Evolutionary conservation across 2,797 vertebrate species (phyloP).

Genomic region (Threskiornis aethiopicus): DNA sequence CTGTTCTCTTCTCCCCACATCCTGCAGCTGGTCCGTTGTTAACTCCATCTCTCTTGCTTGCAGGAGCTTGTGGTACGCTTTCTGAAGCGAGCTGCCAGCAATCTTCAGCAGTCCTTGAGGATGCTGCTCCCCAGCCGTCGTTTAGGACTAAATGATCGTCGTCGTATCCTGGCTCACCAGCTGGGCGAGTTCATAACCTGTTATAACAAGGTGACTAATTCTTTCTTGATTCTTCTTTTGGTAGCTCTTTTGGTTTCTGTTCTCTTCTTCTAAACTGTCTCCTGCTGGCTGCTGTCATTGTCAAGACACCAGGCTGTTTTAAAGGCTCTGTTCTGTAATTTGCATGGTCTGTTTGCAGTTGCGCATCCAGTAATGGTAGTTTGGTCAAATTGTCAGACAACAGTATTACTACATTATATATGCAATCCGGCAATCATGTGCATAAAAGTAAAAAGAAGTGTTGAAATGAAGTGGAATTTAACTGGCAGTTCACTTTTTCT

Average conservation of each 20-base stretch:
- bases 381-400: not conserved
- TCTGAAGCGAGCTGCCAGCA: slow-evolving; percentile 88
- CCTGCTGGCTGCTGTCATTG: not conserved
- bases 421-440: not conserved
- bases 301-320: not conserved
- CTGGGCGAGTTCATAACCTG: slow-evolving; percentile 87
- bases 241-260: not conserved
- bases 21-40: not conserved
- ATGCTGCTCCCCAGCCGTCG: slow-evolving; percentile 84
- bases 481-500: not conserved
- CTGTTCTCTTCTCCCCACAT: not conserved
- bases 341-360: not conserved
- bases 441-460: not conserved
- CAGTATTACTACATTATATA: not conserved
- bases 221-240: not conserved
- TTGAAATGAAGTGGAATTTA: not conserved
- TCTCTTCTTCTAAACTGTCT: not conserved
- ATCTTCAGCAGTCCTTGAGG: slow-evolving; percentile 86
- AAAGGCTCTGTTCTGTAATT: not conserved
- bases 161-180: slow-evolving; percentile 87
- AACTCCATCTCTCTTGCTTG: not conserved
- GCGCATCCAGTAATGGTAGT: not conserved
- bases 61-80: slow-evolving; percentile 95
- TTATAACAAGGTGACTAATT: slow-evolving; percentile 85
- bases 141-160: slow-evolving; percentile 82